phyloP scores from a whole-genome alignment of 2,797 vertebrate genomes.

The Nyctalus aviator region DNA sequence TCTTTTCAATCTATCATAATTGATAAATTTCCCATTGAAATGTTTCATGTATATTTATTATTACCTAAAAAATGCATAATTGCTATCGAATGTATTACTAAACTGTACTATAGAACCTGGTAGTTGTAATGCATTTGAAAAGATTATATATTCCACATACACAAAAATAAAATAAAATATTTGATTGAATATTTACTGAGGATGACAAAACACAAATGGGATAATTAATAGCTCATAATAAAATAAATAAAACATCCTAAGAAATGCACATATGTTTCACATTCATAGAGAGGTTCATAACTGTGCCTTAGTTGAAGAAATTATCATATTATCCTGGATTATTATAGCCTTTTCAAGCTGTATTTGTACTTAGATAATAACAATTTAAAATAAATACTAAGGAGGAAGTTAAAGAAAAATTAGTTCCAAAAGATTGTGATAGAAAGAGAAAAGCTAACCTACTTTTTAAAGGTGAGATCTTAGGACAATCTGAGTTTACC shows the following conservation, averaged over 20 bases:
- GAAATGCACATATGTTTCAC: background rate
- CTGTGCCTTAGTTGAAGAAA: background rate
- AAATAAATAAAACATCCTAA: background rate
- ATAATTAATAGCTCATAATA: background rate
- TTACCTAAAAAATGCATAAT: background rate
- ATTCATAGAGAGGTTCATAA: background rate
- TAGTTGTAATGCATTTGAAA: background rate
- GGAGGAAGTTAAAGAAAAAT: constrained; percentile 10
- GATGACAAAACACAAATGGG: background rate
- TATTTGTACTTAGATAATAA: background rate
- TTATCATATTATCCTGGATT: background rate
- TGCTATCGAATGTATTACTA: background rate
- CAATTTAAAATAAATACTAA: background rate
- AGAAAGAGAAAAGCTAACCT: background rate
- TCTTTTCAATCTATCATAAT: background rate
- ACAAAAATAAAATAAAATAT: background rate
- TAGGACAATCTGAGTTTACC: background rate
- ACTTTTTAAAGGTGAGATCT: background rate
- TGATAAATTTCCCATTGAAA: background rate
- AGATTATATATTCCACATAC: background rate
- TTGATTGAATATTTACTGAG: background rate
- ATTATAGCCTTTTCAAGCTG: background rate
- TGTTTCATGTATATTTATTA: background rate
- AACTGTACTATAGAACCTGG: background rate
- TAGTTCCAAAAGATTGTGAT: background rate